Percentiles rank a stretch among this genome's conserved stretches.
Evolutionary conservation across 2,113 vertebrate species (phyloP).

Genomic region (Vicugna pacos): DNA sequence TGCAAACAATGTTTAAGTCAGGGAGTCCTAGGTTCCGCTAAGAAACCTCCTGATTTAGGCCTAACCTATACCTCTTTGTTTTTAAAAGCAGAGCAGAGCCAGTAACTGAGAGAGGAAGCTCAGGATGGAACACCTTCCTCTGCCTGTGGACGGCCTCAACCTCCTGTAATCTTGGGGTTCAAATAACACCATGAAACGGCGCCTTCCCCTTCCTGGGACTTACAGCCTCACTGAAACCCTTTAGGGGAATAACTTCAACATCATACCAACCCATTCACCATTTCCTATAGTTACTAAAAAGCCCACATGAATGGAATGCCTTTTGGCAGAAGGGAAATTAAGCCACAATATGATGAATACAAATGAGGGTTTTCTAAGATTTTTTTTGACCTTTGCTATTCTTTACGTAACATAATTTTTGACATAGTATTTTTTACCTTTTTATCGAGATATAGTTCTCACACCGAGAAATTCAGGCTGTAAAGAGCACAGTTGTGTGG

Average conservation of each 20-base stretch:
- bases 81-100: background rate
- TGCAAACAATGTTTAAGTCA: accelerated
- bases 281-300: constrained; percentile 6
- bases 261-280: constrained; percentile 8
- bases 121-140: background rate
- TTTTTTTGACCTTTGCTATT: background rate
- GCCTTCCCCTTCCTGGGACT: constrained; percentile 41
- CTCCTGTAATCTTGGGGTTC: constrained; percentile 60
- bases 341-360: background rate
- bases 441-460: background rate
- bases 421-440: background rate
- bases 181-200: constrained; percentile 64
- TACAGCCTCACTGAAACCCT: constrained; percentile 29
- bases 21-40: background rate
- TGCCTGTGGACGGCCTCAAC: background rate
- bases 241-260: constrained; percentile 3
- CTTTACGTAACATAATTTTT: background rate
- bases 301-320: constrained; percentile 21
- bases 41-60: accelerated
- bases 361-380: background rate
- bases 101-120: background rate
- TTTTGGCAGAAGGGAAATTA: constrained; percentile 22
- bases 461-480: background rate
- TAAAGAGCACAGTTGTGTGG: background rate
- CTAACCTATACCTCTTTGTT: accelerated